phyloP scores from a whole-genome alignment of 2,113 vertebrate species.

The Vireo altiloquus region DNA sequence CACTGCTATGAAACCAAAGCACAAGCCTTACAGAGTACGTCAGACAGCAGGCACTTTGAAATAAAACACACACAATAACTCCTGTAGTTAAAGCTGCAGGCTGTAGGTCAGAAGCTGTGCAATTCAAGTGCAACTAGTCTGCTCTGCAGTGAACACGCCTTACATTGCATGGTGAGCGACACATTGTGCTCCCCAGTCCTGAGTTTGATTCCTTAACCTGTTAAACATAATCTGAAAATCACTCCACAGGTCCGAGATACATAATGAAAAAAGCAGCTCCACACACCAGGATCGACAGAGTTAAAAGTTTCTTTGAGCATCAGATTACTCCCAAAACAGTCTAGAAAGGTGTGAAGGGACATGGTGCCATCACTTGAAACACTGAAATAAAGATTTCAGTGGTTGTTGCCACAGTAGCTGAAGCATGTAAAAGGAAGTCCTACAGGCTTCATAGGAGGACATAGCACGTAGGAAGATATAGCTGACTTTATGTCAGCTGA shows the following conservation, averaged over 20 bases:
- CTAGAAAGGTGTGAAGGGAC: not conserved
- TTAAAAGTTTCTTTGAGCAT: not conserved
- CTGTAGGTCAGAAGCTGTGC: not conserved
- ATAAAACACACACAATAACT: not conserved
- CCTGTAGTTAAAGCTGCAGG: not conserved
- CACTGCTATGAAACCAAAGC: not conserved
- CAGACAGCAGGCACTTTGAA: not conserved
- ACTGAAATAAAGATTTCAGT: not conserved
- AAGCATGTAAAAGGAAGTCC: not conserved
- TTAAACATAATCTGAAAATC: not conserved
- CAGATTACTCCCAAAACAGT: not conserved
- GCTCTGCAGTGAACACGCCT: not conserved
- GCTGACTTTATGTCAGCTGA: not conserved
- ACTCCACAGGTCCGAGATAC: not conserved
- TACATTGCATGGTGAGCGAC: not conserved
- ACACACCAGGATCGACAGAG: not conserved
- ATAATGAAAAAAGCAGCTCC: not conserved
- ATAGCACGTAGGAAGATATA: rapidly evolving
- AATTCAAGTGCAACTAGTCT: not conserved
- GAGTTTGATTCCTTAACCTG: not conserved
- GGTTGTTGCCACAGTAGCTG: not conserved
- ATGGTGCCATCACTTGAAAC: not conserved
- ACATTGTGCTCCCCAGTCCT: not conserved
- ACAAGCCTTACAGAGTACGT: not conserved
- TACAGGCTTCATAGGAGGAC: not conserved